phyloP scores from a whole-genome alignment of 2,888 invertebrate genomes.

The Dryobota labecula region DNA sequence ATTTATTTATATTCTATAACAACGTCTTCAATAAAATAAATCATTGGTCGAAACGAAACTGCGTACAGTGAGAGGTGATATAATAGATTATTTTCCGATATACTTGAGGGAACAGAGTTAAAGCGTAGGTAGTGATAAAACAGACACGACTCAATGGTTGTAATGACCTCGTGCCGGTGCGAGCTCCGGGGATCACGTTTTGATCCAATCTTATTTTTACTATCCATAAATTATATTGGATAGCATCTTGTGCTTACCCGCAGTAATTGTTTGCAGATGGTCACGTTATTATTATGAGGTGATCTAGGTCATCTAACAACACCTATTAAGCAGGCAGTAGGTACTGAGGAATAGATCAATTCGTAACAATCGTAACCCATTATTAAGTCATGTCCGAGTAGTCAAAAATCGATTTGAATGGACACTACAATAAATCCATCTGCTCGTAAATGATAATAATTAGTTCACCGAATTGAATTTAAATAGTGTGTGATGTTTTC shows the following conservation, averaged over 20 bases:
- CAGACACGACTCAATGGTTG: constrained; percentile 73
- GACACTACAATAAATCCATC: constrained; percentile 5
- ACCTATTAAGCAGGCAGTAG: constrained; percentile 5
- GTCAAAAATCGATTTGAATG: constrained; percentile 22
- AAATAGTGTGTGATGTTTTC: constrained; percentile 14
- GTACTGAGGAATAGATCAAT: neutral
- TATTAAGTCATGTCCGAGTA: neutral
- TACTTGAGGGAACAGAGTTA: constrained; percentile 63
- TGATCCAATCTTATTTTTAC: constrained; percentile 77
- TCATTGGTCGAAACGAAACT: constrained; percentile 46
- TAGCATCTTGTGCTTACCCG: constrained; percentile 60
- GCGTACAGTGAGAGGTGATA: constrained; percentile 53
- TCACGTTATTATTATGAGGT: constrained; percentile 55
- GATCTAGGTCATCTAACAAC: constrained; percentile 50
- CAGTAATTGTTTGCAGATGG: constrained; percentile 66
- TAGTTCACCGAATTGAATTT: constrained; percentile 6
- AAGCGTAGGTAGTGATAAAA: constrained; percentile 72
- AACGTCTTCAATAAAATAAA: constrained; percentile 54
- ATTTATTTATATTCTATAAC: no score
- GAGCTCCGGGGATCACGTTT: constrained; percentile 72
- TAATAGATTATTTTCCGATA: constrained; percentile 63
- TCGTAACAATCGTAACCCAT: constrained; percentile 1
- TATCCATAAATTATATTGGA: constrained; percentile 72
- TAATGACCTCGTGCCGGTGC: constrained; percentile 74
- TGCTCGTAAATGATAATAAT: constrained; percentile 14